Evolutionary conservation across 2,888 invertebrate genomes (phyloP).

Genomic region (Eudemis profundana): DNA sequence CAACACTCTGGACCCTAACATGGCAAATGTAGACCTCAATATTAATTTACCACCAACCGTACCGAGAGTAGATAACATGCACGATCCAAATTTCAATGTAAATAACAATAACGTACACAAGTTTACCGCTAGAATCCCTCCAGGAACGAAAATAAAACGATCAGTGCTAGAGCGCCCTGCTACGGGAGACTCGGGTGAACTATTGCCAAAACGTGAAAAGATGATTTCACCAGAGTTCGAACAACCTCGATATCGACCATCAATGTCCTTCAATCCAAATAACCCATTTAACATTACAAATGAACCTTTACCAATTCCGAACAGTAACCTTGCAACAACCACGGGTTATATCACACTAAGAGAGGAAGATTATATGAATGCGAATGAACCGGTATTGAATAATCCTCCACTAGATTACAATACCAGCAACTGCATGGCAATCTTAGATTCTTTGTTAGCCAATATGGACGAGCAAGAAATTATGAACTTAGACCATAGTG

Average conservation of each 20-base stretch:
- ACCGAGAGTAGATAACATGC: not conserved
- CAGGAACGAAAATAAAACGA: slow-evolving; percentile 19
- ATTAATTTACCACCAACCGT: not conserved
- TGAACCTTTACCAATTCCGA: not conserved
- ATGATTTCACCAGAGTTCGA: not conserved
- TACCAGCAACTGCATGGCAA: not conserved
- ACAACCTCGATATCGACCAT: not conserved
- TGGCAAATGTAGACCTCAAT: not conserved
- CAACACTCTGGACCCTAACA: not conserved
- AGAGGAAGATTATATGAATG: not conserved
- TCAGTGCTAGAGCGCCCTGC: not conserved
- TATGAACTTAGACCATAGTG: no score
- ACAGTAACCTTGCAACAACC: not conserved
- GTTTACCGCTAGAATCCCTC: not conserved
- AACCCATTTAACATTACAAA: not conserved
- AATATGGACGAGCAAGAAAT: not conserved
- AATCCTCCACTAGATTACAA: not conserved
- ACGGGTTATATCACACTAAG: not conserved
- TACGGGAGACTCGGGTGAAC: slow-evolving; percentile 5
- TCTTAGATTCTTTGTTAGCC: not conserved
- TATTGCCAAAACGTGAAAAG: slow-evolving; percentile 10
- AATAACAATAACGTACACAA: not conserved
- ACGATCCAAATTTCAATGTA: not conserved
- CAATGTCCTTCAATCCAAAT: not conserved
- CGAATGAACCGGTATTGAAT: not conserved